Evolutionary conservation across 1,140 invertebrate genomes (phyloP), one percentile per base, ranked within the genome.

Genomic region (Zaprionus capensis): DNA sequence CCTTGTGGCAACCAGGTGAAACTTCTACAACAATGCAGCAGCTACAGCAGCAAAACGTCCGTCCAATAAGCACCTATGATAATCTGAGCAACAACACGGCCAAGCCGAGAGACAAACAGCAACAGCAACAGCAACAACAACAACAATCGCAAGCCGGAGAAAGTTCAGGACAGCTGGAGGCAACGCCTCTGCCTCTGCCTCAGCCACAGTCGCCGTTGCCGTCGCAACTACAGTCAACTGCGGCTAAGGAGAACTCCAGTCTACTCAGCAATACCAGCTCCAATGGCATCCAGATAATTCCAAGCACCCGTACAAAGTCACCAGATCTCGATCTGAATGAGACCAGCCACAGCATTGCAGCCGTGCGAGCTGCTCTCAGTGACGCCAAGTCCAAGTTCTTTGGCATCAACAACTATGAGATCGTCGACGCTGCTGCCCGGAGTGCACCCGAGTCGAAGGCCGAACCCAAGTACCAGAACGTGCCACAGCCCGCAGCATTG

Each of bases 331-430:
- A 87, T n/a, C 63, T 66, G 17, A 81, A 86, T 68, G 76, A 77
- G 61, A 82, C 80, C 68, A 86, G 82, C 41, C 73, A 92, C 58
- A 91, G 88, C 66, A 91, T 91, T 53, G 91, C 88, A n/a, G 86
- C 91, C n/a, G 91, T 86, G 14, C 88, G 82, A 74, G 91, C 91
- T 11, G 91, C 91, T 0, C 63, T 92, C 1, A 92, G 87, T 63
- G 92, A 91, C 57, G 92, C 92, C 41, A 93, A 93, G 68, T 93
- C 86, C 28, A 91, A 92, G 58, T 93, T 93, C 74, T 92, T 93
- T 59, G 92, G 92, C 53, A 80, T 93, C 57, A 88, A 92, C 69
- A 88, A 74, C 46, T 80, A 81, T 65, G 78, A 80, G n/a, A 53
- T 51, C 56, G 49, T 58, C 20, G 26, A 20, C 14, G 34, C n/a